A percentile compares a stretch with the other conserved stretches of the same genome.
Conservation (phyloP, 92 coral and sea anemone genomes). For the Micromussa lordhowensis region DNA sequence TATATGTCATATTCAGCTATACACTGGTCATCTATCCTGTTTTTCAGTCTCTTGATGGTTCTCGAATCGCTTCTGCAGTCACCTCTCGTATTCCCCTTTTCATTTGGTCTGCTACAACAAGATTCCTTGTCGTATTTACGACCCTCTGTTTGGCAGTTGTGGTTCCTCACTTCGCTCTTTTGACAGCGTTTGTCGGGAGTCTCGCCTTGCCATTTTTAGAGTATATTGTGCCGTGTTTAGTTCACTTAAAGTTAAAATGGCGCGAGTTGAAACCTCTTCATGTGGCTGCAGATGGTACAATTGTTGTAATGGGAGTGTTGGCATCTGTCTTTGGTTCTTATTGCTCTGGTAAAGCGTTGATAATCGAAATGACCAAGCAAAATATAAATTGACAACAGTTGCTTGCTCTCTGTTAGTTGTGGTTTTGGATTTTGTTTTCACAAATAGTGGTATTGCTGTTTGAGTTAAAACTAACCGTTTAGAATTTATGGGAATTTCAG, state of each 20-base stretch:
- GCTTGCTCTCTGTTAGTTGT: too few species aligned
- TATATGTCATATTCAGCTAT: constrained; percentile 20
- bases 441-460: too few species aligned
- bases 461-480: too few species aligned
- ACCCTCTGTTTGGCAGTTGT: neutral
- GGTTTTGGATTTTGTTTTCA: too few species aligned
- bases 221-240: constrained; percentile 8
- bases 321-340: neutral
- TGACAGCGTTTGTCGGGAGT: constrained; percentile 25
- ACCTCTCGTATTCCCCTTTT: neutral
- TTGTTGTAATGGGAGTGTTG: neutral
- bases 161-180: constrained; percentile 22
- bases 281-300: neutral
- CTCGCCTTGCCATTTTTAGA: neutral
- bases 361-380: neutral
- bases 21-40: neutral
- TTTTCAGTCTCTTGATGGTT: constrained; percentile 12
- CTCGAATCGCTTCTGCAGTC: neutral
- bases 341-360: constrained; percentile 16
- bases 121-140: neutral
- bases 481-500: too few species aligned
- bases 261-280: neutral
- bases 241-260: constrained; percentile 20
- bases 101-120: constrained; percentile 1
- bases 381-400: too few species aligned